Conservation (phyloP, 2,113 vertebrate genomes). For the Pampusana beccarii region DNA sequence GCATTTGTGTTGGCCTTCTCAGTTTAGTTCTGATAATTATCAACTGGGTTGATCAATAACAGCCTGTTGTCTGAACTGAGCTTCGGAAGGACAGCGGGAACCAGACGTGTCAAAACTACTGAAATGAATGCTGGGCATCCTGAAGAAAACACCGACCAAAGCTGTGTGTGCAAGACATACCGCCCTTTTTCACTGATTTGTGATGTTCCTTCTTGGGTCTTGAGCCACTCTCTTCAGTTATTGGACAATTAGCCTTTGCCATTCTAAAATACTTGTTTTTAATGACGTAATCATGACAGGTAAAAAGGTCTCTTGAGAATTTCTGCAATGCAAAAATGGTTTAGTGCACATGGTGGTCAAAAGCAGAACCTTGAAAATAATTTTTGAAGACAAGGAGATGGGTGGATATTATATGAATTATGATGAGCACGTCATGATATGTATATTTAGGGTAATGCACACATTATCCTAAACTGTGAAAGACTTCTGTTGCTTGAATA, state of each 20-base stretch:
- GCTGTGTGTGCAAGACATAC: neutral
- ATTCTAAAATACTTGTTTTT: neutral
- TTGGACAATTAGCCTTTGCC: neutral
- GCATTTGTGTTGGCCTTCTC: slow-evolving; percentile 83
- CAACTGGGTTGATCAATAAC: slow-evolving; percentile 76
- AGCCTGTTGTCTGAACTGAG: neutral
- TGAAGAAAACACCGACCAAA: neutral
- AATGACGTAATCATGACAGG: neutral
- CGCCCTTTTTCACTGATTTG: neutral
- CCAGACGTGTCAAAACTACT: neutral
- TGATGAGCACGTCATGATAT: neutral
- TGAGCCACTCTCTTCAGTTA: neutral
- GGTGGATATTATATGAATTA: neutral
- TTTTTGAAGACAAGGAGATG: neutral
- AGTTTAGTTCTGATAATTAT: slow-evolving; percentile 86
- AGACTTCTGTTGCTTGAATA: neutral
- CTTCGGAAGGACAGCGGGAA: neutral
- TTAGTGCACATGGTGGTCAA: neutral
- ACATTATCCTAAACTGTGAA: neutral
- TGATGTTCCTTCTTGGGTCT: neutral
- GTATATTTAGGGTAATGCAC: neutral
- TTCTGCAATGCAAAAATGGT: neutral
- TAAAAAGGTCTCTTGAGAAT: neutral
- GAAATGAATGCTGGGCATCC: neutral
- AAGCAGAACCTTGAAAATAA: neutral